These are phyloP conservation scores for Tipula vernalis DNA, from an alignment of 2,888 invertebrate genomes.

Conservation along the genomic window DNA sequence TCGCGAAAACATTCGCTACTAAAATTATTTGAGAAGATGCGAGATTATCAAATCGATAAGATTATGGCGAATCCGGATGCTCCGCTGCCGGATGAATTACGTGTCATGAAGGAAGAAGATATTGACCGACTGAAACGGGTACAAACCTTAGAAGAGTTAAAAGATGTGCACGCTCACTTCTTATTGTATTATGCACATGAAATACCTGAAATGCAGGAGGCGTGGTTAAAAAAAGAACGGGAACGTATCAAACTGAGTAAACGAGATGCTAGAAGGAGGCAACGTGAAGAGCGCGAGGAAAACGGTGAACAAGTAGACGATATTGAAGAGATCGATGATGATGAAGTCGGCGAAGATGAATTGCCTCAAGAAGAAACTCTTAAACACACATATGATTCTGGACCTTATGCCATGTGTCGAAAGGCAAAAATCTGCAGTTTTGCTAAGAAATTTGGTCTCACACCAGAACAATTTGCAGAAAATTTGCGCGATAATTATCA, in stretches of 20 bases:
- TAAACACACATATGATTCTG: conserved; percentile 77
- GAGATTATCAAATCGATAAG: conserved; percentile 73
- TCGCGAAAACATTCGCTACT: conserved; percentile 72
- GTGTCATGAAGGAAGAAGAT: conserved; percentile 75
- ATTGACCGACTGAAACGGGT: conserved; percentile 63
- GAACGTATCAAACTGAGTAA: conserved; percentile 47
- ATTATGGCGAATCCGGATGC: conserved; percentile 72
- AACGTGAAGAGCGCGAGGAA: conserved; percentile 22
- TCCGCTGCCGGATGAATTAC: conserved; percentile 67
- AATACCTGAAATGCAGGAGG: conserved; percentile 69
- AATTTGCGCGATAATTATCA: conserved; percentile 93
- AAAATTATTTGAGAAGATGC: conserved; percentile 81
- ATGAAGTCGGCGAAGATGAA: conserved; percentile 29
- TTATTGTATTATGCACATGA: conserved; percentile 82
- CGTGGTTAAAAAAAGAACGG: conserved; percentile 51
- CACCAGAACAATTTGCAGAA: conserved; percentile 91
- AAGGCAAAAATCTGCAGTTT: conserved; percentile 75
- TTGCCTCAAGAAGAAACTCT: conserved; percentile 47
- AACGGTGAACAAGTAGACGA: conserved; percentile 36
- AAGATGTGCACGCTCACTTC: conserved; percentile 89
- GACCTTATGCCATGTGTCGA: conserved; percentile 78
- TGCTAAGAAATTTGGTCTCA: conserved; percentile 82
- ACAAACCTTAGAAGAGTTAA: conserved; percentile 80
- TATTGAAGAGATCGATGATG: conserved; percentile 38
- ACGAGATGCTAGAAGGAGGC: conserved; percentile 20